phyloP scores from a whole-genome alignment of 2,888 invertebrate genomes.

The Drosophila tanythrix region DNA sequence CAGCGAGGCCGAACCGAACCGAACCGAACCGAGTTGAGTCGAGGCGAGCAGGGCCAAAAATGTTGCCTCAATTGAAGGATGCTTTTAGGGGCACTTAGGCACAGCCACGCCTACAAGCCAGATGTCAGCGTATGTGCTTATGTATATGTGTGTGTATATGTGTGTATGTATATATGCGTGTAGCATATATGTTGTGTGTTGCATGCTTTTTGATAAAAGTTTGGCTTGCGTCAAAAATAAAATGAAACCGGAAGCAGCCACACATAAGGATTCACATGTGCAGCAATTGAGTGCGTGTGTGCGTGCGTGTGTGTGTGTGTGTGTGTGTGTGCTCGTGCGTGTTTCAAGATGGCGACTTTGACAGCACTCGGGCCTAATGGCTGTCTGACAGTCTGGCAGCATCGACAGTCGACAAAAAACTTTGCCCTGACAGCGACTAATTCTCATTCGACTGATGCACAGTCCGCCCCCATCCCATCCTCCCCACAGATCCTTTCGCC shows the following conservation, averaged over 20 bases:
- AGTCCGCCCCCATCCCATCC: slow-evolving; percentile 1
- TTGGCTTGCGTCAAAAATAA: slow-evolving; percentile 63
- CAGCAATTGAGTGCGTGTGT: not conserved
- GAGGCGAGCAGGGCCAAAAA: slow-evolving; percentile 14
- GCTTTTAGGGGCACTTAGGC: slow-evolving; percentile 34
- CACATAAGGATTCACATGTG: slow-evolving; percentile 5
- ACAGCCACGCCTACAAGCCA: slow-evolving; percentile 15
- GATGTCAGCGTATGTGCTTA: slow-evolving; percentile 13
- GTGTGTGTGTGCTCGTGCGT: slow-evolving; percentile 52
- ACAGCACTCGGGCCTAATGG: slow-evolving; percentile 75
- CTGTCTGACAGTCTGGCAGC: slow-evolving; percentile 55
- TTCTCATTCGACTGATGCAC: slow-evolving; percentile 56
- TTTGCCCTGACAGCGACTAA: slow-evolving; percentile 69
- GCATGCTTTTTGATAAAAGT: slow-evolving; percentile 75
- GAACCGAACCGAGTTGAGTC: not conserved
- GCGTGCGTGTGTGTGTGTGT: not conserved
- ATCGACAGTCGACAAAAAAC: slow-evolving; percentile 42
- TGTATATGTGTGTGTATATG: slow-evolving; percentile 1
- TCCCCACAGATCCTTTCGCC: not conserved
- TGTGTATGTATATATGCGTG: slow-evolving; percentile 16
- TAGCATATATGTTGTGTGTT: slow-evolving; percentile 28
- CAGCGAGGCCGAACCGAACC: slow-evolving; percentile 5
- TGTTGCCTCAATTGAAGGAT: slow-evolving; percentile 19
- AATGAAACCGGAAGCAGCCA: slow-evolving; percentile 64
- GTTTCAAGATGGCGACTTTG: slow-evolving; percentile 74